Evolutionary conservation across 2,113 vertebrate genomes (phyloP).

Genomic region (Bufo bufo): DNA sequence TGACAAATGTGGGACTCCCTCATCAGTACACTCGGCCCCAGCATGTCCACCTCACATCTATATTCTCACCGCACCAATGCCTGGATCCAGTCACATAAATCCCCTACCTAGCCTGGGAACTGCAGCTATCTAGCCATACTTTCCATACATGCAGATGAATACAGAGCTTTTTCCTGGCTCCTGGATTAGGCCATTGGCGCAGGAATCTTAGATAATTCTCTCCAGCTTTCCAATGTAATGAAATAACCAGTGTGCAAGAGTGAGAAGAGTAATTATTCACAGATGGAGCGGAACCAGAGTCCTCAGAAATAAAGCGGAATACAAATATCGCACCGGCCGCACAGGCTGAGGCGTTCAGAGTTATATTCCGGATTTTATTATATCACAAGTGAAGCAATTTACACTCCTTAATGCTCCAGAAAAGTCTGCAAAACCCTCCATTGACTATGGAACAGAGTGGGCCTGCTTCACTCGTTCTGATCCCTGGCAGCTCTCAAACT

Average conservation of each 20-base stretch:
- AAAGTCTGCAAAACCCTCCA: not conserved
- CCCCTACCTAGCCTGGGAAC: not conserved
- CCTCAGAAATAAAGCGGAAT: not conserved
- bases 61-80: not conserved
- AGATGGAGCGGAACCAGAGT: conserved; percentile 2
- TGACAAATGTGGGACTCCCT: not conserved
- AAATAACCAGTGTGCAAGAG: conserved; percentile 1
- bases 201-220: not conserved
- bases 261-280: conserved; percentile 29
- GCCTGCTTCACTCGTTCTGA: not conserved
- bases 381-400: not conserved
- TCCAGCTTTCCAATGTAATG: conserved; percentile 23
- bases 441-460: not conserved
- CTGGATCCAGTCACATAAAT: not conserved
- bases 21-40: not conserved
- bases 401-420: not conserved
- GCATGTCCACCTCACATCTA: not conserved
- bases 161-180: conserved; percentile 7
- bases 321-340: not conserved
- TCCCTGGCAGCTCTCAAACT: not conserved
- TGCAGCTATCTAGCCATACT: not conserved
- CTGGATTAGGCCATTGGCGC: not conserved
- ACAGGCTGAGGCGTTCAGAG: not conserved
- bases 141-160: not conserved
- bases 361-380: not conserved